Evolutionary conservation across 1,140 invertebrate species (phyloP).

Genomic region (Atta texana): DNA sequence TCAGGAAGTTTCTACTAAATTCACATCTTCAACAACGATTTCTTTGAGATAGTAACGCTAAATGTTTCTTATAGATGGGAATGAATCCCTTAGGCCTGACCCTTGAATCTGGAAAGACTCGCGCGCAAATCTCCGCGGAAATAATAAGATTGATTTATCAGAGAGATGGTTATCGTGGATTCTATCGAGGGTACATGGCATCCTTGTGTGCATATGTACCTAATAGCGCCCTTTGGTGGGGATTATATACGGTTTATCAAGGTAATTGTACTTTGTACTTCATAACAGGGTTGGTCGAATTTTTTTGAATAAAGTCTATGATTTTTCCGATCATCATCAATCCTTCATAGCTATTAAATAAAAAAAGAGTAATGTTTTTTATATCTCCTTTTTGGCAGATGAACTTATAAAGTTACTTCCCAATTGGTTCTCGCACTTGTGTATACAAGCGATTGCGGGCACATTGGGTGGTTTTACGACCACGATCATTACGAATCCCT

Average conservation of each 20-base stretch:
- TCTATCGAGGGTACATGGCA: constrained; percentile 97
- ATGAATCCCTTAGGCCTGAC: constrained; percentile 91
- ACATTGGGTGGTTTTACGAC: constrained; percentile 96
- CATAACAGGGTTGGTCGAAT: not conserved
- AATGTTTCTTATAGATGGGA: constrained; percentile 84
- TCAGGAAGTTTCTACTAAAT: constrained; percentile 39
- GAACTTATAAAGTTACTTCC: constrained; percentile 92
- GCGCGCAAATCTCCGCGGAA: constrained; percentile 88
- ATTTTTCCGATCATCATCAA: too few relatives aligned
- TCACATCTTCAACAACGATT: not conserved
- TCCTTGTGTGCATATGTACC: constrained; percentile 97
- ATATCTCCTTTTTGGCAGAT: constrained; percentile 87
- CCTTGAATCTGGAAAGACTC: constrained; percentile 87
- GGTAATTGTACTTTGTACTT: constrained; percentile 87
- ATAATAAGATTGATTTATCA: constrained; percentile 92
- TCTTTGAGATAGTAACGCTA: not conserved
- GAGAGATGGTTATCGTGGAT: constrained; percentile 94
- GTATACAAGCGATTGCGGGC: constrained; percentile 95
- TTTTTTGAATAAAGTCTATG: too few relatives aligned
- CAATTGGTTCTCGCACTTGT: constrained; percentile 92
- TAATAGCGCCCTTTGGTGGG: constrained; percentile 98
- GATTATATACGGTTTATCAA: constrained; percentile 97
- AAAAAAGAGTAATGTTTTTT: not conserved
- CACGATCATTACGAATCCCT: constrained; percentile 96
- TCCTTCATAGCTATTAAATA: too few relatives aligned